Percentiles rank a stretch among this genome's conserved stretches.
These are phyloP conservation scores for Noctua janthe DNA, from an alignment of 2,888 invertebrate species.

Conservation along the genomic window DNA sequence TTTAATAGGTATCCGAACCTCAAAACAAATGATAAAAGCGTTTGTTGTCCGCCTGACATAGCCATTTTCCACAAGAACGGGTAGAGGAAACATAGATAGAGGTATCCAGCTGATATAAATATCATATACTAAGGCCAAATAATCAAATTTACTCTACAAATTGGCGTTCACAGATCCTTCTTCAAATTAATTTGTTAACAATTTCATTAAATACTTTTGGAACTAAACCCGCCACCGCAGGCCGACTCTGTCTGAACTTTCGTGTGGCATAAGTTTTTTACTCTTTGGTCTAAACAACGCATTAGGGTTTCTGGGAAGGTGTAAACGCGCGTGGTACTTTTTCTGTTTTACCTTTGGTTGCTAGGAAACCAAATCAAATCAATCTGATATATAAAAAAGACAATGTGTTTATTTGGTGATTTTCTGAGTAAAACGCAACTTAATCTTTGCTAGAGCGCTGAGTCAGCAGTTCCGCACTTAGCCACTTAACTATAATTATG, in stretches of 20 bases:
- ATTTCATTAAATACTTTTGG: not conserved
- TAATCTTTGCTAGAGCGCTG: not conserved
- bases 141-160: not conserved
- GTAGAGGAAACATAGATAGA: not conserved
- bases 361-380: conserved; percentile 24
- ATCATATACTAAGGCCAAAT: too few relatives aligned
- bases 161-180: not conserved
- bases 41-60: not conserved
- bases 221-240: not conserved
- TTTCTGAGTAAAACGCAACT: not conserved
- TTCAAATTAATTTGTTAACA: not conserved
- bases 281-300: not conserved
- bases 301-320: not conserved
- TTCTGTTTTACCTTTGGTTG: conserved; percentile 13
- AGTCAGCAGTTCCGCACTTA: not conserved
- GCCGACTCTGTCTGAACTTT: not conserved
- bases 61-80: not conserved
- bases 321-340: not conserved
- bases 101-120: not conserved
- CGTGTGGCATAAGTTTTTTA: too few relatives aligned
- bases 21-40: not conserved
- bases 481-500: conserved; percentile 63
- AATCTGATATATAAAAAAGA: not conserved
- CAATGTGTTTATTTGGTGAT: not conserved
- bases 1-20: not conserved